Conservation (phyloP, 2,888 invertebrate species). For the Calameuta idolon region DNA sequence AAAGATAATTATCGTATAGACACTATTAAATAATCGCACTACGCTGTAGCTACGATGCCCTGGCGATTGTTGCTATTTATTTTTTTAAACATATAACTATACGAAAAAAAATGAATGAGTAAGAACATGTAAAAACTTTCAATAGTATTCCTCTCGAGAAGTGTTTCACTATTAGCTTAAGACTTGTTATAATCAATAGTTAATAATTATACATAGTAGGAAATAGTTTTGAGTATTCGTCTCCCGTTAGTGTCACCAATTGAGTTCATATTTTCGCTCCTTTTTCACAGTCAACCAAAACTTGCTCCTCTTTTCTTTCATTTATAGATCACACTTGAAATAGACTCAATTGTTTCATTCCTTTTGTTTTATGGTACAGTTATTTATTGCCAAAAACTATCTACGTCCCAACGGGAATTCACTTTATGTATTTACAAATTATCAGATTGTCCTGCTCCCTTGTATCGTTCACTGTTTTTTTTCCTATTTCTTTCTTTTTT, state of each 20-base stretch:
- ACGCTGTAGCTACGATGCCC: constrained; percentile 31
- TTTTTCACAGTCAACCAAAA: neutral
- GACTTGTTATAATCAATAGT: constrained; percentile 51
- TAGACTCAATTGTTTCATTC: constrained; percentile 30
- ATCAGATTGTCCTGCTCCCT: constrained; percentile 51
- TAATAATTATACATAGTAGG: constrained; percentile 60
- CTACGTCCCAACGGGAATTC: constrained; percentile 41
- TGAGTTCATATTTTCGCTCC: constrained; percentile 3
- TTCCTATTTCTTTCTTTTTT: constrained; percentile 18
- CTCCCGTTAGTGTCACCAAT: constrained; percentile 37
- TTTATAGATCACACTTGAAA: neutral
- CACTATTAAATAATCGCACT: constrained; percentile 45
- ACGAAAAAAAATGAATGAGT: constrained; percentile 52
- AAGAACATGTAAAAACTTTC: constrained; percentile 64
- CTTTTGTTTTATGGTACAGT: constrained; percentile 37
- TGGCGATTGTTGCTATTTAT: neutral
- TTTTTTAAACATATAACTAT: neutral
- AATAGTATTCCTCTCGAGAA: constrained; percentile 49
- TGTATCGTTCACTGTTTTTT: constrained; percentile 25
- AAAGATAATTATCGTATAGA: constrained; percentile 49
- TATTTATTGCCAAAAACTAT: constrained; percentile 52
- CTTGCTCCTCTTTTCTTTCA: neutral
- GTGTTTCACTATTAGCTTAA: constrained; percentile 41
- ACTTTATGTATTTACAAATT: constrained; percentile 57
- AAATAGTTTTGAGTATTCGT: constrained; percentile 62